phyloP scores from a whole-genome alignment of 2,113 vertebrate species.

The Pluvialis apricaria region DNA sequence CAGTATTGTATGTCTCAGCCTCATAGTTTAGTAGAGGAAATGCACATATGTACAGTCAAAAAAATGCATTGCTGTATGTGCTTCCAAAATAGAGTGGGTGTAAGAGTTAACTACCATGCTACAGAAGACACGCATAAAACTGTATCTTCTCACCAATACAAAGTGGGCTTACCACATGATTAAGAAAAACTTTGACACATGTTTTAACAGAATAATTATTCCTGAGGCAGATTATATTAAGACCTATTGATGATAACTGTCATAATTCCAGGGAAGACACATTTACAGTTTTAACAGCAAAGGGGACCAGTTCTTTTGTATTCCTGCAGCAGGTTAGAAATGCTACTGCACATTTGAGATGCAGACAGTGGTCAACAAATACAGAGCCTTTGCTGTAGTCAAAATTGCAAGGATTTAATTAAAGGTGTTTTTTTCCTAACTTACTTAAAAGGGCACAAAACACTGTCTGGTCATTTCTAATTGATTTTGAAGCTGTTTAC shows the following conservation, averaged over 20 bases:
- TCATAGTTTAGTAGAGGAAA: neutral
- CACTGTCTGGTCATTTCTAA: neutral
- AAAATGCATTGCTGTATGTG: neutral
- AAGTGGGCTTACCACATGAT: neutral
- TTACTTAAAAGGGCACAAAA: neutral
- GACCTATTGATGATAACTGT: neutral
- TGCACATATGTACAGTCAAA: accelerated
- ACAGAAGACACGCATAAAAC: neutral
- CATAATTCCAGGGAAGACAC: neutral
- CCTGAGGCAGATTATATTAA: neutral
- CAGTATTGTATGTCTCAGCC: neutral
- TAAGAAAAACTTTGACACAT: neutral
- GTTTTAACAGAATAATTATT: neutral
- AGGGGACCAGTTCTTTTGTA: neutral
- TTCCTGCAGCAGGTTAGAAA: neutral
- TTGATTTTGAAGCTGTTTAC: neutral
- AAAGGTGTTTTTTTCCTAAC: neutral
- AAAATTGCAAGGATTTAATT: neutral
- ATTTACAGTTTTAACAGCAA: neutral
- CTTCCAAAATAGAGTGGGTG: neutral
- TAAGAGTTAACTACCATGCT: neutral
- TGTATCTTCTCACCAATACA: neutral
- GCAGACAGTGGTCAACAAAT: neutral
- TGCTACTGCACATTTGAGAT: neutral
- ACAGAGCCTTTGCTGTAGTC: neutral